Percentiles rank a stretch among this genome's conserved stretches.
phyloP scores from a whole-genome alignment of 2,888 invertebrate genomes.

The Dioctria linearis region DNA sequence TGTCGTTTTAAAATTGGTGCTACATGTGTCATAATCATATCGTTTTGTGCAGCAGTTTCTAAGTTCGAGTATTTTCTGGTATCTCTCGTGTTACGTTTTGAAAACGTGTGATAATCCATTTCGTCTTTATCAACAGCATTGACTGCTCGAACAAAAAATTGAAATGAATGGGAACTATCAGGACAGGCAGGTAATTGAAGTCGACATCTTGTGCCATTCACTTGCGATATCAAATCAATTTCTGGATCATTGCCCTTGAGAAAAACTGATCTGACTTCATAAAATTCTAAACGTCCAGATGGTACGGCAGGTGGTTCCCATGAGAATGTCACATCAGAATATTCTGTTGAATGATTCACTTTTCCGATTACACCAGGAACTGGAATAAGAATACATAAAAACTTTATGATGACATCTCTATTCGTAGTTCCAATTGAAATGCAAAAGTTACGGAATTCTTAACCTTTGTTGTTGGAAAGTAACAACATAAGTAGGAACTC shows the following conservation, averaged over 20 bases:
- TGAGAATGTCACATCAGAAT: conserved; percentile 64
- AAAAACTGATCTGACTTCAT: conserved; percentile 71
- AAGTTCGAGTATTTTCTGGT: conserved; percentile 7
- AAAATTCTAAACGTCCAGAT: conserved; percentile 75
- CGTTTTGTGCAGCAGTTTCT: neutral
- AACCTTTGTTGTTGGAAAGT: too few species aligned
- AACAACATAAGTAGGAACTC: too few species aligned
- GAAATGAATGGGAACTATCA: conserved; percentile 56
- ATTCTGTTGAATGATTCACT: conserved; percentile 38
- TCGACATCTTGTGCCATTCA: conserved; percentile 60
- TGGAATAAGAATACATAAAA: conserved; percentile 17
- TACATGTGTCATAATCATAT: neutral
- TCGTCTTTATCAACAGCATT: conserved; percentile 63
- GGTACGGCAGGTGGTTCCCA: conserved; percentile 74
- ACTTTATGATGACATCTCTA: too few species aligned
- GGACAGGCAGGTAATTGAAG: conserved; percentile 61
- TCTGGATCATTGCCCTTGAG: conserved; percentile 32
- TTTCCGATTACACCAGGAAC: conserved; percentile 60
- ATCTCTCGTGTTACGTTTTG: conserved; percentile 17
- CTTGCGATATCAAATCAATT: conserved; percentile 60
- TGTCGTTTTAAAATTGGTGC: conserved; percentile 56
- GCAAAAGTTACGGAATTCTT: too few species aligned
- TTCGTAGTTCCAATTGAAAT: too few species aligned
- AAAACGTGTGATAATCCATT: conserved; percentile 60
- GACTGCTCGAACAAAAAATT: conserved; percentile 65